Conservation (phyloP, 1,140 invertebrate species). For the Heliconius himera region DNA sequence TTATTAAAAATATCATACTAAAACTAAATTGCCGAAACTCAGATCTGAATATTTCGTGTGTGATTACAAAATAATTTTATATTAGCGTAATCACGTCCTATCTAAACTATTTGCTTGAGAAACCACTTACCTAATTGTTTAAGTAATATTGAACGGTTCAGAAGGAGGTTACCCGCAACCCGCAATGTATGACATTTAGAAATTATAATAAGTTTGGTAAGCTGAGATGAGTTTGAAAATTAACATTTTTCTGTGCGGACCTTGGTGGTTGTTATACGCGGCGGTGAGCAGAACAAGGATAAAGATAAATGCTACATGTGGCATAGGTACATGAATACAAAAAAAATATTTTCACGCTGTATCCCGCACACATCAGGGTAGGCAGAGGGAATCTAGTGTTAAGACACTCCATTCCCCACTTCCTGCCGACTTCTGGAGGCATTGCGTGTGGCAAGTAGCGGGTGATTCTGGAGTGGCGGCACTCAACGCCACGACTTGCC, state of each 20-base stretch:
- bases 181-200: constrained; percentile 40
- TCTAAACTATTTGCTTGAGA: constrained; percentile 31
- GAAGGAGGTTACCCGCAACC: constrained; percentile 31
- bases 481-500: no score
- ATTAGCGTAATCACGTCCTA: constrained; percentile 26
- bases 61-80: constrained; percentile 32
- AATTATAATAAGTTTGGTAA: constrained; percentile 44
- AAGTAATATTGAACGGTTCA: constrained; percentile 30
- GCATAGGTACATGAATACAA: neutral
- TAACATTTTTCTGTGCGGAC: constrained; percentile 38
- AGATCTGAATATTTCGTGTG: constrained; percentile 29
- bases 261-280: constrained; percentile 33
- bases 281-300: constrained; percentile 22
- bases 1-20: constrained; percentile 8
- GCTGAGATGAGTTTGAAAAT: constrained; percentile 41
- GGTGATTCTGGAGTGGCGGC: no score
- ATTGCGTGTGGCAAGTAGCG: no score
- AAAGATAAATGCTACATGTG: constrained; percentile 22
- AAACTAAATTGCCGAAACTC: constrained; percentile 14
- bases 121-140: constrained; percentile 29
- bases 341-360: no score
- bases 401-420: no score
- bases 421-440: no score
- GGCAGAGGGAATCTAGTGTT: no score
- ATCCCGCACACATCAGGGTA: no score